Percentiles rank a stretch among this genome's conserved stretches.
These are phyloP conservation scores for Sipha flava DNA, from an alignment of 1,140 invertebrate genomes.

Conservation along the genomic window DNA sequence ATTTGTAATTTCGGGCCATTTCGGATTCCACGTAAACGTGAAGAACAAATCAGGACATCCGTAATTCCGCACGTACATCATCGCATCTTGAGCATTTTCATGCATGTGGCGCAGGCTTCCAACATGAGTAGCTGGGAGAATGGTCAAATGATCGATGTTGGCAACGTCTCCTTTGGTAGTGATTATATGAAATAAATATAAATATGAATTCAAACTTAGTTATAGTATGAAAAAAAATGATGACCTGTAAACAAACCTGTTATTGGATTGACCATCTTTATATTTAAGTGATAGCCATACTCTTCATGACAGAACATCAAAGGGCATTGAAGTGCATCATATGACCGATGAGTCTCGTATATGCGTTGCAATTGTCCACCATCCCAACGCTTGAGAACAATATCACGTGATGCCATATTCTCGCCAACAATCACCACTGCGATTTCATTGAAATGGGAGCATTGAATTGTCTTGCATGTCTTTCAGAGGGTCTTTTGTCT, in stretches of 20 bases:
- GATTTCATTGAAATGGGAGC: conserved; percentile 45
- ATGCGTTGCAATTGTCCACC: conserved; percentile 41
- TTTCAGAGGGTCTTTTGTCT: conserved; percentile 42
- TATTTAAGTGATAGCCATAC: conserved; percentile 46
- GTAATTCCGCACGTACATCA: conserved; percentile 47
- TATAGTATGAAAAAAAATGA: neutral
- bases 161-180: conserved; percentile 14
- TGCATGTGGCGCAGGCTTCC: conserved; percentile 46
- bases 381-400: conserved; percentile 43
- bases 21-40: conserved; percentile 46
- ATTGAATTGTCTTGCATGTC: conserved; percentile 46
- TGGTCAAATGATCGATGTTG: conserved; percentile 32
- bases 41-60: conserved; percentile 45
- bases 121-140: conserved; percentile 44
- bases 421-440: conserved; percentile 44
- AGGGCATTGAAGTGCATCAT: conserved; percentile 47
- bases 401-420: conserved; percentile 43
- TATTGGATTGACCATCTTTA: conserved; percentile 43
- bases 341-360: conserved; percentile 45
- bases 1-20: conserved; percentile 45
- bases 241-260: conserved; percentile 2
- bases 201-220: neutral
- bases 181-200: too few relatives aligned
- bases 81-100: conserved; percentile 47
- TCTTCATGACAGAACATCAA: conserved; percentile 46